Evolutionary conservation across 2,797 vertebrate species (phyloP).

Genomic region (Discoglossus pictus): DNA sequence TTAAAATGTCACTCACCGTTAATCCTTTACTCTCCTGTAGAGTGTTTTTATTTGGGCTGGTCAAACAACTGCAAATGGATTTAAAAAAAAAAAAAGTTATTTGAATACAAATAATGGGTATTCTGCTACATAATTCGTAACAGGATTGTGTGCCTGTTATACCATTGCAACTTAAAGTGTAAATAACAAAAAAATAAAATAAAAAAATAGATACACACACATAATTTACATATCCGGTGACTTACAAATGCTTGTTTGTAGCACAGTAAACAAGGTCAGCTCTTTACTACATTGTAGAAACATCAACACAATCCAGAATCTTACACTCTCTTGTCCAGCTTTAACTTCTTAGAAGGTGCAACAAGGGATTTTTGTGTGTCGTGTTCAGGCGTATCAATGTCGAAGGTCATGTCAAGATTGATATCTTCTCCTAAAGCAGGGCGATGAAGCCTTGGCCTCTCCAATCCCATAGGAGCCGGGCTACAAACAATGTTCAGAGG

Average conservation of each 20-base stretch:
- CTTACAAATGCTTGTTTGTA: no score
- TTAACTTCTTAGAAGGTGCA: constrained; percentile 78
- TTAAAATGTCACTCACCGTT: constrained; percentile 31
- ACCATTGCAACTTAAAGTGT: no score
- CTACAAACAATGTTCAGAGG: constrained; percentile 62
- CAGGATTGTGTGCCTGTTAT: no score
- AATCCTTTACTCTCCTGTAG: constrained; percentile 9
- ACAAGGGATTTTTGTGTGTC: constrained; percentile 58
- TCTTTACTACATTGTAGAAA: no score
- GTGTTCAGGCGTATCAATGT: constrained; percentile 81
- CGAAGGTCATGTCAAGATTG: constrained; percentile 82
- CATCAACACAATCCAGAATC: constrained; percentile 53
- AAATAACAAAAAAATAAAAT: background rate
- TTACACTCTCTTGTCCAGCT: constrained; percentile 75
- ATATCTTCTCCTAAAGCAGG: constrained; percentile 73
- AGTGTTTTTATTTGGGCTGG: constrained; percentile 52
- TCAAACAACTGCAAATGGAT: constrained; percentile 60
- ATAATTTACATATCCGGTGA: no score
- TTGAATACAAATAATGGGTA: background rate
- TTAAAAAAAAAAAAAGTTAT: constrained; percentile 3
- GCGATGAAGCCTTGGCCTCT: constrained; percentile 73
- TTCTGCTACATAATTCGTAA: no score
- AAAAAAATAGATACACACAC: no score
- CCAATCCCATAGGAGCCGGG: constrained; percentile 81
- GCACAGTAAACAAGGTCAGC: no score